phyloP scores from a whole-genome alignment of 1,140 invertebrate species.

The Hormaphis cornu region DNA sequence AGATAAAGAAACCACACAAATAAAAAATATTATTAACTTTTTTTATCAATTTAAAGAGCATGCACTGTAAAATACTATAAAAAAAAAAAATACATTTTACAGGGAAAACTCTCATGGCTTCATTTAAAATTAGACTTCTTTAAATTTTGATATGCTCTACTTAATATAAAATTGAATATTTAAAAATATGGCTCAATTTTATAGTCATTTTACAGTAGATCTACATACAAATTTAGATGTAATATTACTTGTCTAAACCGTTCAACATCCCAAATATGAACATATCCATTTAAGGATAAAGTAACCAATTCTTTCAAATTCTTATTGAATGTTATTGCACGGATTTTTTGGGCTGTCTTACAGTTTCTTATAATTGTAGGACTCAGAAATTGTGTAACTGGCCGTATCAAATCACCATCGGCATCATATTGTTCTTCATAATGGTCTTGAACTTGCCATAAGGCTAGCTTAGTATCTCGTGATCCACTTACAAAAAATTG shows the following conservation, averaged over 20 bases:
- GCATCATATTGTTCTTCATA: slow-evolving; percentile 42
- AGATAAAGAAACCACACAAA: too few species aligned
- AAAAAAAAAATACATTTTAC: not conserved
- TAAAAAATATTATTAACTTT: too few species aligned
- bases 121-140: too few species aligned
- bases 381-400: slow-evolving; percentile 45
- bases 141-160: too few species aligned
- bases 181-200: not conserved
- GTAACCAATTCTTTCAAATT: slow-evolving; percentile 79
- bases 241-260: slow-evolving; percentile 58
- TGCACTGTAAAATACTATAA: too few species aligned
- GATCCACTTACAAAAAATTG: slow-evolving; percentile 89
- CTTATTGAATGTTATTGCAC: slow-evolving; percentile 79
- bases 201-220: too few species aligned
- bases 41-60: too few species aligned
- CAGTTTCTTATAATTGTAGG: slow-evolving; percentile 69
- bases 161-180: not conserved
- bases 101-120: not conserved
- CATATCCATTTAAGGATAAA: slow-evolving; percentile 77
- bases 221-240: not conserved
- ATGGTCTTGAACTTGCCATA: slow-evolving; percentile 61
- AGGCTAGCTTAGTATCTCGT: slow-evolving; percentile 72
- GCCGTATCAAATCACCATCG: slow-evolving; percentile 25
- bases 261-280: slow-evolving; percentile 87
- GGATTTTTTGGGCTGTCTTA: slow-evolving; percentile 62